Conservation (phyloP, 2,113 vertebrate species). For the Riparia riparia region DNA sequence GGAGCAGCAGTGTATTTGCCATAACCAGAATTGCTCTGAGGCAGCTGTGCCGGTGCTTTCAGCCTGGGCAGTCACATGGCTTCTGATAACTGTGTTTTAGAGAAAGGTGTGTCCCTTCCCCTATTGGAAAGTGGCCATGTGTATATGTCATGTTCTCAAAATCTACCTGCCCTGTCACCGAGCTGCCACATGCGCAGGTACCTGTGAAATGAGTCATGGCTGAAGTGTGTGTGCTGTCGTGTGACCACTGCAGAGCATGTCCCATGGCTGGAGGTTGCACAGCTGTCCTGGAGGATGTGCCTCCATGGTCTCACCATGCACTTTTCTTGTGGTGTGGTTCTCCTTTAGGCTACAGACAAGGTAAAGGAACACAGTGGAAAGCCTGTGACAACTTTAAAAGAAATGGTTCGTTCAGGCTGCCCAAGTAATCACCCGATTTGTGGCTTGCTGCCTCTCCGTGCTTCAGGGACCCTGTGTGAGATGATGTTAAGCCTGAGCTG, state of each 20-base stretch:
- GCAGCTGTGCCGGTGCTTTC: neutral
- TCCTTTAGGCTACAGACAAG: neutral
- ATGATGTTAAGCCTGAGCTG: neutral
- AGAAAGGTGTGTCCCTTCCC: neutral
- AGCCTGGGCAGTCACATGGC: neutral
- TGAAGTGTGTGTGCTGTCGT: neutral
- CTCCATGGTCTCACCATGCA: rapidly evolving
- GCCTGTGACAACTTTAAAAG: neutral
- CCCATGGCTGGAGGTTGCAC: neutral
- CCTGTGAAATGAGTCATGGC: neutral
- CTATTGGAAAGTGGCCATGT: neutral
- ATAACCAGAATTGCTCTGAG: neutral
- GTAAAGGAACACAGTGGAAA: neutral
- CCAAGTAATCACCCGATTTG: neutral
- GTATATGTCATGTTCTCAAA: neutral
- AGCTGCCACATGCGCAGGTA: neutral
- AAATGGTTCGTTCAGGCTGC: neutral
- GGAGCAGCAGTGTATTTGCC: neutral
- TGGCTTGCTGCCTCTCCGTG: neutral
- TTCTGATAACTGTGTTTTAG: neutral
- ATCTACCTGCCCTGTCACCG: neutral
- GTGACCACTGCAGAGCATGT: neutral
- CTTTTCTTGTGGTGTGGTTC: neutral
- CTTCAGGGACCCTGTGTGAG: neutral
- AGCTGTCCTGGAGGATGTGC: neutral